Evolutionary conservation across 2,113 vertebrate species (phyloP).

Genomic region (Caranx ignobilis): DNA sequence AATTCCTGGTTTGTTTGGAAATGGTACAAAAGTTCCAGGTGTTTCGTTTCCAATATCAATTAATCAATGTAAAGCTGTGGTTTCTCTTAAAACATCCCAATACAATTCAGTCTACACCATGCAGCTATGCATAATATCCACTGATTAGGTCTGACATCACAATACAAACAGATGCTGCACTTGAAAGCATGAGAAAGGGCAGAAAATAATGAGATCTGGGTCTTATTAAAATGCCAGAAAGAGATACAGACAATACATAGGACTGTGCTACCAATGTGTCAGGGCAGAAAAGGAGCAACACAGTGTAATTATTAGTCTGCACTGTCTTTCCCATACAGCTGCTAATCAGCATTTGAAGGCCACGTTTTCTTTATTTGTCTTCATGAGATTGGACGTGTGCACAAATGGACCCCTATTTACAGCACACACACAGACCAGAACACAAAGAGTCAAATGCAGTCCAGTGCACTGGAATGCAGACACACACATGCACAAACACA

Average conservation of each 20-base stretch:
- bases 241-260: constrained; percentile 35
- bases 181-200: constrained; percentile 39
- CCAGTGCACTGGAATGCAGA: constrained; percentile 63
- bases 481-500: constrained; percentile 49
- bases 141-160: constrained; percentile 48
- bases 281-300: constrained; percentile 15
- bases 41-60: constrained; percentile 35
- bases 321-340: constrained; percentile 1
- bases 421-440: constrained; percentile 43
- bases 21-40: neutral
- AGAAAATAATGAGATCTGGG: constrained; percentile 51
- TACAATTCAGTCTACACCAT: constrained; percentile 20
- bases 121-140: constrained; percentile 11
- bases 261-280: neutral
- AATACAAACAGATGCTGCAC: constrained; percentile 48
- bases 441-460: constrained; percentile 51
- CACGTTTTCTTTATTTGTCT: constrained; percentile 14
- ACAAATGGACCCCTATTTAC: constrained; percentile 15
- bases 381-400: constrained; percentile 22
- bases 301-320: neutral
- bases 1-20: neutral
- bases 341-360: constrained; percentile 34
- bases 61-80: constrained; percentile 7
- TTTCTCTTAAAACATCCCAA: constrained; percentile 17
- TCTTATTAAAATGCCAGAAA: constrained; percentile 55